A percentile compares a stretch with the other conserved stretches of the same genome.
Conservation (phyloP, 2,888 invertebrate genomes). For the Aelia acuminata region DNA sequence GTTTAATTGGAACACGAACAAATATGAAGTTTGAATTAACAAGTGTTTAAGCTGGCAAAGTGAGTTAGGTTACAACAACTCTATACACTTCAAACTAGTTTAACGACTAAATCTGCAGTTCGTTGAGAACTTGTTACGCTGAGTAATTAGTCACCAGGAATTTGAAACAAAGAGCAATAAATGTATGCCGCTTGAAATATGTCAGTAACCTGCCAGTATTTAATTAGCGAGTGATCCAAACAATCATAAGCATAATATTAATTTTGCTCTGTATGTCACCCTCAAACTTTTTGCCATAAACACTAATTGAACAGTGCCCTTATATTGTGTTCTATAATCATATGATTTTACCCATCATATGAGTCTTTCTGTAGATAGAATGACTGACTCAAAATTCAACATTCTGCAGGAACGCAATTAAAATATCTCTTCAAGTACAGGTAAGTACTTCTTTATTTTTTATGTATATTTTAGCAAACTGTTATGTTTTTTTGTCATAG, state of each 20-base stretch:
- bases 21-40: slow-evolving; percentile 32
- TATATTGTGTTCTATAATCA: too few species aligned
- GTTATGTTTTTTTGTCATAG: too few species aligned
- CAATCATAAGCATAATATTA: background rate
- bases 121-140: background rate
- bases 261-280: too few species aligned
- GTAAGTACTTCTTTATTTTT: too few species aligned
- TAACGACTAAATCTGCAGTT: slow-evolving; percentile 20
- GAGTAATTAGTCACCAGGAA: background rate
- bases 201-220: background rate
- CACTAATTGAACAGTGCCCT: background rate
- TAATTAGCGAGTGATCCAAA: background rate
- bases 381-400: too few species aligned
- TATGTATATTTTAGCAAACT: too few species aligned
- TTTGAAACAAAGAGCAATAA: background rate
- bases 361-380: too few species aligned
- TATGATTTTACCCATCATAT: too few species aligned
- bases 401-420: too few species aligned
- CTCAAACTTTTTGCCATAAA: background rate
- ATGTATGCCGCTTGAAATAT: background rate
- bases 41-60: background rate
- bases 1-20: slow-evolving; percentile 15
- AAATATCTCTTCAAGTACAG: too few species aligned
- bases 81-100: background rate
- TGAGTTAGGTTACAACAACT: background rate